These are phyloP conservation scores for Rhabdomys dilectus DNA, from an alignment of 2,113 vertebrate species.

Conservation along the genomic window DNA sequence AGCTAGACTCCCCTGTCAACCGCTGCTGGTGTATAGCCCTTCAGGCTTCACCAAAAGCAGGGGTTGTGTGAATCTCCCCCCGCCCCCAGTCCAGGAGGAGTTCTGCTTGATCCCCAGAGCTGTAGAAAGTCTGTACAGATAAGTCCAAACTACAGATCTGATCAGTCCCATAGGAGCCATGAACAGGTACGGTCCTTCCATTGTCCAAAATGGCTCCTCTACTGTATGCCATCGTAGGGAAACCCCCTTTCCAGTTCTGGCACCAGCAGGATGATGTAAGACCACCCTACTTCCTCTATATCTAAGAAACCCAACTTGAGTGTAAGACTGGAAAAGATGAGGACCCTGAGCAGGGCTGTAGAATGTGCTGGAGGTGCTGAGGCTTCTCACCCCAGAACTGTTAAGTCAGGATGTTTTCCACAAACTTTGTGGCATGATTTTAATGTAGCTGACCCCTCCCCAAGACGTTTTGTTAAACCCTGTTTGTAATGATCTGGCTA, in stretches of 20 bases:
- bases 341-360: background rate
- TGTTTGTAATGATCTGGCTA: background rate
- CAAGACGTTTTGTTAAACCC: background rate
- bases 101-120: background rate
- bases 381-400: background rate
- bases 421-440: background rate
- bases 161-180: background rate
- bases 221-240: background rate
- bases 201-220: slow-evolving; percentile 12
- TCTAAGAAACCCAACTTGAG: background rate
- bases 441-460: background rate
- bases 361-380: background rate
- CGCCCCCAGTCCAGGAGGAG: background rate
- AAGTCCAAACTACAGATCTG: background rate
- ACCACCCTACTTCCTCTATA: background rate
- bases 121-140: background rate
- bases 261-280: background rate
- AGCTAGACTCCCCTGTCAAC: background rate
- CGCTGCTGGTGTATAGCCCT: background rate
- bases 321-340: slow-evolving; percentile 13
- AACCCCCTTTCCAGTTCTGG: background rate
- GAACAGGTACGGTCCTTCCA: background rate
- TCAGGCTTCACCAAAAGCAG: background rate
- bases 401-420: background rate
- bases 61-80: background rate